Conservation (phyloP, 2,888 invertebrate genomes). For the Synanthedon tipuliformis region DNA sequence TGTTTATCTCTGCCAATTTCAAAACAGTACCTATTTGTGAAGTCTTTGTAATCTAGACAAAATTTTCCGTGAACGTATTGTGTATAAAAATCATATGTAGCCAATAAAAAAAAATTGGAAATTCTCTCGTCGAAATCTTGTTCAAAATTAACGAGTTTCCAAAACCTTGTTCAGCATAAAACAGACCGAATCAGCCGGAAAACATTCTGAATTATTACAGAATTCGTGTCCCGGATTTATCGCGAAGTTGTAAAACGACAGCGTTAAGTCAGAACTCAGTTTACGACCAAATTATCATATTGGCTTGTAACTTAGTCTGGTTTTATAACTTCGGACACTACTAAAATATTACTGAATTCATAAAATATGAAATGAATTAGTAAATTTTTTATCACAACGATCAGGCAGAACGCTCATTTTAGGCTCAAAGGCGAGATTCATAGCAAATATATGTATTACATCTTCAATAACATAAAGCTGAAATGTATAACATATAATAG, state of each 20-base stretch:
- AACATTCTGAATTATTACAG: slow-evolving; percentile 25
- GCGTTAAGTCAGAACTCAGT: slow-evolving; percentile 8
- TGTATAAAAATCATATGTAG: neutral
- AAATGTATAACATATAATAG: no score
- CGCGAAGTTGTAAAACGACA: slow-evolving; percentile 16
- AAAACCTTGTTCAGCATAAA: slow-evolving; percentile 7
- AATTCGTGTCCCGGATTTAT: slow-evolving; percentile 22
- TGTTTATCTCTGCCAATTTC: no score
- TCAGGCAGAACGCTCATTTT: no score
- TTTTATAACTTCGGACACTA: slow-evolving; percentile 5
- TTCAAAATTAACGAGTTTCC: neutral
- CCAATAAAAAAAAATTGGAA: neutral
- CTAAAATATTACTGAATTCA: neutral
- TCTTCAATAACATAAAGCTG: no score
- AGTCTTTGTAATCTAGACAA: no score
- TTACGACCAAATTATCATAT: slow-evolving; percentile 7
- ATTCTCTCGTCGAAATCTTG: no score
- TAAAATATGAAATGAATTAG: neutral
- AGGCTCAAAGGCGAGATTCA: no score
- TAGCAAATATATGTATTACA: no score
- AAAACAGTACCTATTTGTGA: no score
- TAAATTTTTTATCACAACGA: no score
- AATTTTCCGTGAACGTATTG: no score
- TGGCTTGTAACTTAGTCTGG: slow-evolving; percentile 7
- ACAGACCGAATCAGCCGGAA: slow-evolving; percentile 7